phyloP scores from a whole-genome alignment of 1,140 invertebrate genomes.

The Hylyphantes graminicola region DNA sequence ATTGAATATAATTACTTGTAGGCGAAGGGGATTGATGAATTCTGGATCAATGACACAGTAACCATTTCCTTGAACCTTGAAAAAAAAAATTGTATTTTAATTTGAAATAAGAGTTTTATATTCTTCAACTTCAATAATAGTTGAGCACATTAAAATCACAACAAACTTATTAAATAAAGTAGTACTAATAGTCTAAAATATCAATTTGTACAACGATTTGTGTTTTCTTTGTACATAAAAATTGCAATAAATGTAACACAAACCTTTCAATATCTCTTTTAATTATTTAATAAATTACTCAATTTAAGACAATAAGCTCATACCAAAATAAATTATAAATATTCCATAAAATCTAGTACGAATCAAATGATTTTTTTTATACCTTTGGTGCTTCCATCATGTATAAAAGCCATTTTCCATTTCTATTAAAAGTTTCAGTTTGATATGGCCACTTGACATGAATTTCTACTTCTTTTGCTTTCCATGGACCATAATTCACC shows the following conservation, averaged over 20 bases:
- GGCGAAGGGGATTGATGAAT: slow-evolving; percentile 77
- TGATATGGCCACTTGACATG: slow-evolving; percentile 90
- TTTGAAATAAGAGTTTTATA: no score
- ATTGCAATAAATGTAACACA: no score
- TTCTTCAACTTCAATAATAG: no score
- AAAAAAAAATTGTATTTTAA: background rate
- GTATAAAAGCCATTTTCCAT: slow-evolving; percentile 92
- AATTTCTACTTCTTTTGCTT: slow-evolving; percentile 81
- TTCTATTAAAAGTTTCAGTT: slow-evolving; percentile 79
- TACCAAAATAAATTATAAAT: background rate
- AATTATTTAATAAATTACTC: background rate
- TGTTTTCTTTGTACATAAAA: no score
- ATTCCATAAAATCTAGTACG: background rate
- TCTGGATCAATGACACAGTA: slow-evolving; percentile 70
- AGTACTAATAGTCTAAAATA: no score
- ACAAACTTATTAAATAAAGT: no score
- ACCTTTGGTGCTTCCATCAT: slow-evolving; percentile 80
- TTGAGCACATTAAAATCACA: no score
- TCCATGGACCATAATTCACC: slow-evolving; percentile 86
- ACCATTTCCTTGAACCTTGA: slow-evolving; percentile 61
- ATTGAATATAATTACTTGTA: slow-evolving; percentile 68
- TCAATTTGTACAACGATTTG: no score
- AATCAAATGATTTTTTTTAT: background rate
- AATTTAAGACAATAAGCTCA: background rate
- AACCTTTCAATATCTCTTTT: no score